phyloP scores from a whole-genome alignment of 2,797 vertebrate species.

The Chaunax sp. region DNA sequence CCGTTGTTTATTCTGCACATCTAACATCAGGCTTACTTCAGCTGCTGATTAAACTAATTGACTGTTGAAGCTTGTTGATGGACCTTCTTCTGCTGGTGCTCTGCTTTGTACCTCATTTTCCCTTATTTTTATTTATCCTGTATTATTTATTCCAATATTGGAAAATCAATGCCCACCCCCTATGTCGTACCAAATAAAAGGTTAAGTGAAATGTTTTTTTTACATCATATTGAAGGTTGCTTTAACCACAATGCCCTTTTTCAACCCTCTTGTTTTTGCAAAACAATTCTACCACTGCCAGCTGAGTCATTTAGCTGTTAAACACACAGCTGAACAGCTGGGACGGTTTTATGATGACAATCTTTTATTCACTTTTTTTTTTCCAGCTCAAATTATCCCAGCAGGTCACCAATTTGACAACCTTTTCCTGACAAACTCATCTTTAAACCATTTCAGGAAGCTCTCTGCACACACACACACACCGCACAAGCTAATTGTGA shows the following conservation, averaged over 20 bases:
- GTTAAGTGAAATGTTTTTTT: not conserved
- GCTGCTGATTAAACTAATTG: too few relatives aligned
- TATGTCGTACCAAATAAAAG: too few relatives aligned
- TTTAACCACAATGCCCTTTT: slow-evolving; percentile 9
- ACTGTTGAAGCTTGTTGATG: too few relatives aligned
- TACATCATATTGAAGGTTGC: not conserved
- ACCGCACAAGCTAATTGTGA: slow-evolving; percentile 56
- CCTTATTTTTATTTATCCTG: too few relatives aligned
- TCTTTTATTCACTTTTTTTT: slow-evolving; percentile 39
- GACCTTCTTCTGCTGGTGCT: too few relatives aligned
- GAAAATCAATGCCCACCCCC: too few relatives aligned
- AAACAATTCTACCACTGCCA: slow-evolving; percentile 1
- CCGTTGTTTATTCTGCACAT: too few relatives aligned
- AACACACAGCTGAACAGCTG: slow-evolving; percentile 35
- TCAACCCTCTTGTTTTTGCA: slow-evolving; percentile 12
- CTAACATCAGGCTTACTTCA: too few relatives aligned
- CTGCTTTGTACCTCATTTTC: too few relatives aligned
- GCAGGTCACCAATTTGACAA: slow-evolving; percentile 53
- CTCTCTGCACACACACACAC: slow-evolving; percentile 35
- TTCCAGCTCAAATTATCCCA: slow-evolving; percentile 50
- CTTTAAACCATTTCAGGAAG: slow-evolving; percentile 26
- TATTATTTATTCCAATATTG: too few relatives aligned
- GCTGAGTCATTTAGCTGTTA: slow-evolving; percentile 37
- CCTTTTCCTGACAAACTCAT: slow-evolving; percentile 22
- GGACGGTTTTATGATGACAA: slow-evolving; percentile 24